These are phyloP conservation scores for Simalia tracyae DNA, from an alignment of 2,797 vertebrate genomes.

Conservation along the genomic window DNA sequence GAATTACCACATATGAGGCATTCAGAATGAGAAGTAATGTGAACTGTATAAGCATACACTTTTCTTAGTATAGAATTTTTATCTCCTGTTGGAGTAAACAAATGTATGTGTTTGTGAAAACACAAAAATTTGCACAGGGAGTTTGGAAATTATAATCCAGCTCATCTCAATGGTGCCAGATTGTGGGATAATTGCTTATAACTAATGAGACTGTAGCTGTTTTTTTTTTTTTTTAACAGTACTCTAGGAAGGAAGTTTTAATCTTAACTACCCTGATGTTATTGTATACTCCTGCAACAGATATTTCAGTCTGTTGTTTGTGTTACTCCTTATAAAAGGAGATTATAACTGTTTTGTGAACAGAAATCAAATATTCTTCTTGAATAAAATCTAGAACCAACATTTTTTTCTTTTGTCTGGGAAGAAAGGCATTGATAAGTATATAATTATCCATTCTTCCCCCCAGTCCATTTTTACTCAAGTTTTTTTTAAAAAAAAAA, in stretches of 20 bases:
- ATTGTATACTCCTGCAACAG: not conserved
- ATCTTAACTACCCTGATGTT: slow-evolving; percentile 4
- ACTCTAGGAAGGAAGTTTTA: not conserved
- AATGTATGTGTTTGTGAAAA: not conserved
- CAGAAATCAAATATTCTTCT: slow-evolving; percentile 17
- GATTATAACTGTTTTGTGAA: slow-evolving; percentile 28
- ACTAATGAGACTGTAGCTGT: not conserved
- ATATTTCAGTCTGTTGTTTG: slow-evolving; percentile 27
- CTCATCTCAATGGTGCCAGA: not conserved
- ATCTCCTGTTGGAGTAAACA: not conserved
- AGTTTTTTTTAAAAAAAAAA: not conserved
- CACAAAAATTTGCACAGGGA: not conserved
- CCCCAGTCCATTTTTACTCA: not conserved
- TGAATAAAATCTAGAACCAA: not conserved
- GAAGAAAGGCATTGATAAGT: slow-evolving; percentile 11
- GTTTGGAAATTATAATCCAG: not conserved
- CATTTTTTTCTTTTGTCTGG: not conserved
- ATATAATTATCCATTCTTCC: not conserved
- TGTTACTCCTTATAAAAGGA: not conserved
- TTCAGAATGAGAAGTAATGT: not conserved
- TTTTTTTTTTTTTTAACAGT: not conserved
- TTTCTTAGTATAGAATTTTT: not conserved
- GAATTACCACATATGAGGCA: not conserved
- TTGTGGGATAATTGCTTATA: not conserved
- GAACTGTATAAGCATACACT: not conserved